Evolutionary conservation across 2,113 vertebrate species (phyloP).

Genomic region (Recurvirostra avosetta): DNA sequence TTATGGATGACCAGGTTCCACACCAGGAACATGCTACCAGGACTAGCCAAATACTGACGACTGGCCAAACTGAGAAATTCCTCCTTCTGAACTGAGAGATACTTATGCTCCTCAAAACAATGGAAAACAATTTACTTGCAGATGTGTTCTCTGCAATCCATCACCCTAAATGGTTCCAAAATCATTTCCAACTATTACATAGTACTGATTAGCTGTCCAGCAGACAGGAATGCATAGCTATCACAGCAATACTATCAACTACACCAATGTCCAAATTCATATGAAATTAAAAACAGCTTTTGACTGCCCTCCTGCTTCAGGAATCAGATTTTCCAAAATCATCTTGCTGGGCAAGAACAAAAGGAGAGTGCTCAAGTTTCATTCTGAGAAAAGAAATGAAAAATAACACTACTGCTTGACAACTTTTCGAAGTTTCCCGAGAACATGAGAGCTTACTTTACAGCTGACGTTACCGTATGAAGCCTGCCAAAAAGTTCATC

Average conservation of each 20-base stretch:
- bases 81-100: background rate
- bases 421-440: constrained; percentile 17
- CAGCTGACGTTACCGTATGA: background rate
- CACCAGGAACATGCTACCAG: background rate
- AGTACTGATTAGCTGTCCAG: background rate
- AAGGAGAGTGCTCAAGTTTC: background rate
- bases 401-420: background rate
- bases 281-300: background rate
- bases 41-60: background rate
- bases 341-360: background rate
- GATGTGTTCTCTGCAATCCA: background rate
- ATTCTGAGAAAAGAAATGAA: background rate
- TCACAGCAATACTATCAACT: background rate
- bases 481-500: constrained; percentile 37
- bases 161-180: background rate
- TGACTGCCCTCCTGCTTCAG: background rate
- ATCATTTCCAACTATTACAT: background rate
- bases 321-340: background rate
- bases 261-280: background rate
- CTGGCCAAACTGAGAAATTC: background rate
- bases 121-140: background rate
- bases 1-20: background rate
- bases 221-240: background rate
- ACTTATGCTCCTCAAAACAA: background rate
- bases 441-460: background rate